Conservation (phyloP, 2,888 invertebrate species). For the Rhyacophila evoluta region DNA sequence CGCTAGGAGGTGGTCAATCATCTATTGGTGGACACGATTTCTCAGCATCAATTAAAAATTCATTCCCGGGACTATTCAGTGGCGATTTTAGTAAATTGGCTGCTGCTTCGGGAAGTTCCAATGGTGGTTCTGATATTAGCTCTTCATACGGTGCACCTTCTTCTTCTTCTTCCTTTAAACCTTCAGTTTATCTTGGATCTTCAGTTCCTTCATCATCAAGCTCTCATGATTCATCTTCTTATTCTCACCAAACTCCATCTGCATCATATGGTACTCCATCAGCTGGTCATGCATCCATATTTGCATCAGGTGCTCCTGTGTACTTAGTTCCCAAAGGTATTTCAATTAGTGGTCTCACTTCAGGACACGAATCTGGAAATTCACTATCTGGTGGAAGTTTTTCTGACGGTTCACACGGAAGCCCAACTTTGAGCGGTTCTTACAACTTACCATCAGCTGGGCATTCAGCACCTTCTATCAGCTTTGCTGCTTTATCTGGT, state of each 20-base stretch:
- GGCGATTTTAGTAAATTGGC: conserved; percentile 28
- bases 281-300: conserved; percentile 23
- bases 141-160: conserved; percentile 60
- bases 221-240: conserved; percentile 38
- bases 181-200: conserved; percentile 66
- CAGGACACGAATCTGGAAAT: conserved; percentile 8
- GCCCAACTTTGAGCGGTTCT: conserved; percentile 51
- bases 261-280: conserved; percentile 41
- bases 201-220: conserved; percentile 55
- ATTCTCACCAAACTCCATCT: conserved; percentile 33
- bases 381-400: conserved; percentile 27
- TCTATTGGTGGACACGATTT: conserved; percentile 40
- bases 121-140: conserved; percentile 55
- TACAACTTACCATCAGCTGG: conserved; percentile 52
- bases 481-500: conserved; percentile 57
- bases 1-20: background rate
- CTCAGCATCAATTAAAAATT: conserved; percentile 39
- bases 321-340: conserved; percentile 61
- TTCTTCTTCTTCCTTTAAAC: conserved; percentile 63
- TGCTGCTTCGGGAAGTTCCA: background rate
- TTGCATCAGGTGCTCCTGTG: conserved; percentile 39
- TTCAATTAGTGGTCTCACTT: conserved; percentile 55
- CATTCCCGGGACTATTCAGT: conserved; percentile 46
- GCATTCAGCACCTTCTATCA: conserved; percentile 49
- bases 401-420: conserved; percentile 46